Evolutionary conservation across 2,113 vertebrate genomes (phyloP).

Genomic region (Oreochromis aureus): DNA sequence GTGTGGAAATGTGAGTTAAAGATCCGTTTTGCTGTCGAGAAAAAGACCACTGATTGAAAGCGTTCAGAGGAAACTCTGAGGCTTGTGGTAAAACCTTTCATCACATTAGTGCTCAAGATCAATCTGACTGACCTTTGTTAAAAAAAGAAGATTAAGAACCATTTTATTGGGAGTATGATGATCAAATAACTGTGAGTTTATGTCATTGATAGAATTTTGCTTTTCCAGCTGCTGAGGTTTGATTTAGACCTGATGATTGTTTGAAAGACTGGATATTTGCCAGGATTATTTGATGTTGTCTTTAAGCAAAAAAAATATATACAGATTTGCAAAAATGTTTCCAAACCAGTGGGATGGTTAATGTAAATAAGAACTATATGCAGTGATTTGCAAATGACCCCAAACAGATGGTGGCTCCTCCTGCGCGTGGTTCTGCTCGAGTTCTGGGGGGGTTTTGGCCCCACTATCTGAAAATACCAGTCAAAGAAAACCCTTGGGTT

Average conservation of each 20-base stretch:
- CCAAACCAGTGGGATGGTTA: rapidly evolving
- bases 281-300: neutral
- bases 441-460: too few species aligned
- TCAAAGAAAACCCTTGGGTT: neutral
- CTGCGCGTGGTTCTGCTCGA: rapidly evolving
- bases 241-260: neutral
- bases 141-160: rapidly evolving
- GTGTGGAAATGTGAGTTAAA: neutral
- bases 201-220: neutral
- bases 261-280: neutral
- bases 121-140: neutral
- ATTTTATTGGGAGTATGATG: neutral
- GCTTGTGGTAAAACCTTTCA: neutral
- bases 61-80: neutral
- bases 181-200: neutral
- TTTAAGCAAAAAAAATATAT: neutral
- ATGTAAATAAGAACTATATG: neutral
- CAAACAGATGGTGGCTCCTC: neutral
- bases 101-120: neutral
- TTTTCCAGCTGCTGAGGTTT: neutral
- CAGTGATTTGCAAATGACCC: neutral
- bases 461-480: neutral
- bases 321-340: neutral
- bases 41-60: neutral
- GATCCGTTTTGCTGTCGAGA: neutral